These are phyloP conservation scores for Serilophus lunatus DNA, from an alignment of 2,113 vertebrate genomes.

Conservation along the genomic window DNA sequence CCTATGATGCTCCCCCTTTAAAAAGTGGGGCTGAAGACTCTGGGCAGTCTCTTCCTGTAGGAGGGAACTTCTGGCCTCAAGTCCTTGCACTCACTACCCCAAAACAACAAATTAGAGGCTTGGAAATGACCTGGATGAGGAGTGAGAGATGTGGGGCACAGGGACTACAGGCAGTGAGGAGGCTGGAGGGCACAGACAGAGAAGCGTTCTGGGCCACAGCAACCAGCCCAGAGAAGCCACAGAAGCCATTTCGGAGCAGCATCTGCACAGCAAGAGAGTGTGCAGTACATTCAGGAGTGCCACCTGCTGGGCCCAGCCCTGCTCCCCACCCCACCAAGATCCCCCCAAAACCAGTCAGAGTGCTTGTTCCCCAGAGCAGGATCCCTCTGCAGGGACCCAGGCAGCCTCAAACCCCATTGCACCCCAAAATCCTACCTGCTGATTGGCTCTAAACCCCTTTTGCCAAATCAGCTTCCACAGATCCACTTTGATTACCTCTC, in stretches of 20 bases:
- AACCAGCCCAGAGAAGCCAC: neutral
- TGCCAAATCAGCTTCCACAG: neutral
- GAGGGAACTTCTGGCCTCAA: neutral
- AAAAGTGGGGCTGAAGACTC: neutral
- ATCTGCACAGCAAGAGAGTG: neutral
- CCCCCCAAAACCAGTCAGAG: neutral
- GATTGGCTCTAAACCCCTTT: neutral
- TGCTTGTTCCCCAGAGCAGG: no score
- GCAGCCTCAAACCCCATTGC: neutral
- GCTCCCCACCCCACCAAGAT: neutral
- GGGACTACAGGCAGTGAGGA: neutral
- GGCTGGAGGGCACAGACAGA: neutral
- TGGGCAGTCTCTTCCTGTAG: neutral
- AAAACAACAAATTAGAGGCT: neutral
- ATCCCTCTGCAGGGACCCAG: neutral
- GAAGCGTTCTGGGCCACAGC: neutral
- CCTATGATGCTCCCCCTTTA: rapidly evolving
- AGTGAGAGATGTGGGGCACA: rapidly evolving
- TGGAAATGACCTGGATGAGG: neutral
- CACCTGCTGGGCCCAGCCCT: neutral
- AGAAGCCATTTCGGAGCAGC: neutral
- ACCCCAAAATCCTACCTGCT: neutral
- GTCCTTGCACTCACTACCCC: neutral
- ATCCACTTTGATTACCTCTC: neutral
- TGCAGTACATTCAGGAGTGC: neutral